Percentiles rank a stretch among this genome's conserved stretches.
Conservation (phyloP, 2,888 invertebrate species). For the Trilocha varians region DNA sequence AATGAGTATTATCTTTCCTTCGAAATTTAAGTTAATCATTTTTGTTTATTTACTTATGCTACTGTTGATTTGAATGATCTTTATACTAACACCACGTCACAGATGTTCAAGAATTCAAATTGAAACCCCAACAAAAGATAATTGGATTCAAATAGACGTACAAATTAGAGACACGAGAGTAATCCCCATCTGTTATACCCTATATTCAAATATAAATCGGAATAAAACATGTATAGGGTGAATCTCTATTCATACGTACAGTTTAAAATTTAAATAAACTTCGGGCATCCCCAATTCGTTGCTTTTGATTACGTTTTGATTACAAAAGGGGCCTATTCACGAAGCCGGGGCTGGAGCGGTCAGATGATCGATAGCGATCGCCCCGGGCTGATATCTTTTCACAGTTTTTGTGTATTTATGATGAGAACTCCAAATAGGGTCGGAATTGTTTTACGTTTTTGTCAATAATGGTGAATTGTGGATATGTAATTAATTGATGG, state of each 20-base stretch:
- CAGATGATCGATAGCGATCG: constrained; percentile 54
- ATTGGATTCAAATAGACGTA: constrained; percentile 16
- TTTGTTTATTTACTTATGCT: constrained; percentile 3
- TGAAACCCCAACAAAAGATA: constrained; percentile 11
- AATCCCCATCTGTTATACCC: constrained; percentile 28
- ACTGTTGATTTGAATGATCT: not conserved
- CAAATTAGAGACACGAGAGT: constrained; percentile 19
- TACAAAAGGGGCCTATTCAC: constrained; percentile 47
- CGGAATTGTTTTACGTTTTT: not conserved
- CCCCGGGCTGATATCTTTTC: constrained; percentile 16
- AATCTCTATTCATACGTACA: constrained; percentile 26
- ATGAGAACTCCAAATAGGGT: constrained; percentile 16
- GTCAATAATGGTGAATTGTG: not conserved
- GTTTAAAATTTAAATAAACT: constrained; percentile 62
- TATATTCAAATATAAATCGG: constrained; percentile 26
- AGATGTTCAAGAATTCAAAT: constrained; percentile 12
- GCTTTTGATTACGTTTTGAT: constrained; percentile 67
- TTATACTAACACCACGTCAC: constrained; percentile 12
- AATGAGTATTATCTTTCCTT: too few relatives aligned
- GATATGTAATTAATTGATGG: not conserved
- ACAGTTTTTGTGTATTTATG: constrained; percentile 24
- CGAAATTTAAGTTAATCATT: constrained; percentile 1
- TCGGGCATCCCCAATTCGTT: constrained; percentile 45
- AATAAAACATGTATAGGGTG: constrained; percentile 10
- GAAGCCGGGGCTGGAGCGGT: constrained; percentile 34